phyloP scores from a whole-genome alignment of 92 coral and sea anemone species.

The Zoanthus sociatus region DNA sequence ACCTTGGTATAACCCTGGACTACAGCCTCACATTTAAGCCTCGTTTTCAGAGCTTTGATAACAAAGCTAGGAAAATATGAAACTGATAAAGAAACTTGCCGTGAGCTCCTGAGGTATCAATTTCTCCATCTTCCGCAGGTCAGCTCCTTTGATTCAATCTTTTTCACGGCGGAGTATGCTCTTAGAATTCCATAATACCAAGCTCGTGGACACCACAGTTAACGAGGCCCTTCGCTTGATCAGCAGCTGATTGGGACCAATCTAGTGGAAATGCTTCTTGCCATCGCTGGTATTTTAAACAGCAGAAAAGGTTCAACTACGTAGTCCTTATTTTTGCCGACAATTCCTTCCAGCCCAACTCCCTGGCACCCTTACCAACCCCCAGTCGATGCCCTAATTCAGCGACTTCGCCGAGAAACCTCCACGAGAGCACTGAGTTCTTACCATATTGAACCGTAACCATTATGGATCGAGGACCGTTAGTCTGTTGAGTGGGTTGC shows the following conservation, averaged over 20 bases:
- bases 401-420: not conserved
- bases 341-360: not conserved
- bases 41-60: not conserved
- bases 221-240: not conserved
- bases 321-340: not conserved
- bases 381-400: not conserved
- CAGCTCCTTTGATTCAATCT: no score
- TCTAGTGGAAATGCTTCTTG: not conserved
- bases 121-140: no score
- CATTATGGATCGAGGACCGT: no score
- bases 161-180: not conserved
- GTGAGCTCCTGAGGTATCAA: no score
- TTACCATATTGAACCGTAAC: no score
- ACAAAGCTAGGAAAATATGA: not conserved
- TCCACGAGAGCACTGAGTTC: no score
- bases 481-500: no score
- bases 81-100: not conserved
- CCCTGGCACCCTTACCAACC: not conserved
- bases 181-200: not conserved
- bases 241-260: not conserved
- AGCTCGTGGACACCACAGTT: not conserved
- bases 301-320: not conserved
- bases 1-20: constrained; percentile 2
- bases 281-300: not conserved
- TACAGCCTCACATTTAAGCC: not conserved